Evolutionary conservation across 2,888 invertebrate species (phyloP).

Genomic region (Euspilapteryx auroguttella): DNA sequence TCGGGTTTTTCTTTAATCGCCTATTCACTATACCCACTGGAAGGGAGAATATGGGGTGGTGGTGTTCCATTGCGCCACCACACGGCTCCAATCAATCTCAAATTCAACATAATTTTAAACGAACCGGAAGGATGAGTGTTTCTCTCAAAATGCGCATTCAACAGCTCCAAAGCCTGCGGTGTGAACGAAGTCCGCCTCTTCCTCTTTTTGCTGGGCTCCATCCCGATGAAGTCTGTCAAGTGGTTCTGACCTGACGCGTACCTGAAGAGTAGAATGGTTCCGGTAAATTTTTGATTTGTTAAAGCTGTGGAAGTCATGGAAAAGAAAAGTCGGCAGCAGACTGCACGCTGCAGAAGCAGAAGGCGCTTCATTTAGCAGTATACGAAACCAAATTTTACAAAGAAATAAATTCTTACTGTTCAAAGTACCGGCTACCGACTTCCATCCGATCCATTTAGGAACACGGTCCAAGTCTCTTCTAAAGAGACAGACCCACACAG

Average conservation of each 20-base stretch:
- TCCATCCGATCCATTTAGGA: too few relatives aligned
- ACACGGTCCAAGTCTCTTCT: too few relatives aligned
- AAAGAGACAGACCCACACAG: too few relatives aligned
- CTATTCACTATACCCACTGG: not conserved
- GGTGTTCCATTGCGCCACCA: not conserved
- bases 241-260: constrained; percentile 92
- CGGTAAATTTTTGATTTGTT: too few relatives aligned
- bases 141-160: constrained; percentile 94
- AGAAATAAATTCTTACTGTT: too few relatives aligned
- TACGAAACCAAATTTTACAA: too few relatives aligned
- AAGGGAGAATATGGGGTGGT: not conserved
- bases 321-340: too few relatives aligned
- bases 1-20: not conserved
- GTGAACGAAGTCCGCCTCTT: constrained; percentile 97
- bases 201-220: constrained; percentile 95
- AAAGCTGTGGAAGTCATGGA: too few relatives aligned
- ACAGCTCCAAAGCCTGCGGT: constrained; percentile 90
- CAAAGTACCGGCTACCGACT: too few relatives aligned
- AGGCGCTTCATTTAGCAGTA: too few relatives aligned
- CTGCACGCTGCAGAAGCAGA: too few relatives aligned
- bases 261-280: constrained; percentile 58
- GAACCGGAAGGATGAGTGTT: constrained; percentile 98
- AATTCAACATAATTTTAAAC: constrained; percentile 4
- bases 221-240: constrained; percentile 93
- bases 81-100: not conserved